Conservation (phyloP, 2,888 invertebrate genomes). For the Biston betularia region DNA sequence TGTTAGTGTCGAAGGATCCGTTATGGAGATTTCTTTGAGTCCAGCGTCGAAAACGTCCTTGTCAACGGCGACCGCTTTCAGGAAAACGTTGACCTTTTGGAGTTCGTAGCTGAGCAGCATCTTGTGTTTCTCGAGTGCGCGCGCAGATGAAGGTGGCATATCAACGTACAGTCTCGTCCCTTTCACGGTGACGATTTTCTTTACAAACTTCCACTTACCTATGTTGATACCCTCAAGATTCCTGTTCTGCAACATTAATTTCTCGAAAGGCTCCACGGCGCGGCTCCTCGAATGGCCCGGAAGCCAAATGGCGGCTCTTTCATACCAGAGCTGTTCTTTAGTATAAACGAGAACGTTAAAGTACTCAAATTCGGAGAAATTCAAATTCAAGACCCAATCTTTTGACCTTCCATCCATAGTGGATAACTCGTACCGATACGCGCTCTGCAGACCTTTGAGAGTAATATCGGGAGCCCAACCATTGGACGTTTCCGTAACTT, state of each 20-base stretch:
- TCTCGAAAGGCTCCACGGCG: constrained; percentile 67
- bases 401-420: constrained; percentile 65
- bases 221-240: constrained; percentile 63
- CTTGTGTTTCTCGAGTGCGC: constrained; percentile 67
- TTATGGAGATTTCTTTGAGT: constrained; percentile 55
- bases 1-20: constrained; percentile 47
- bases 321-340: constrained; percentile 76
- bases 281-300: constrained; percentile 71
- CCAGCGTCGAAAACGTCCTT: constrained; percentile 74
- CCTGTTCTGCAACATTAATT: constrained; percentile 73
- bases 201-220: constrained; percentile 77
- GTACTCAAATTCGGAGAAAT: constrained; percentile 63
- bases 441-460: constrained; percentile 67
- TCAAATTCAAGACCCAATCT: constrained; percentile 69
- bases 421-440: constrained; percentile 66
- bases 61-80: constrained; percentile 75
- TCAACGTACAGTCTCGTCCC: constrained; percentile 78
- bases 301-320: constrained; percentile 77
- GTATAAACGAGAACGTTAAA: constrained; percentile 74
- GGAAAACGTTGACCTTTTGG: constrained; percentile 73
- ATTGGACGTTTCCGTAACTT: constrained; percentile 52
- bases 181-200: constrained; percentile 67
- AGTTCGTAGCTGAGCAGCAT: constrained; percentile 77
- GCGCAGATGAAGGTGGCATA: constrained; percentile 75
- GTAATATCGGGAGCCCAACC: constrained; percentile 69